These are phyloP conservation scores for Stenodema calcarata DNA, from an alignment of 2,888 invertebrate genomes.

Conservation along the genomic window DNA sequence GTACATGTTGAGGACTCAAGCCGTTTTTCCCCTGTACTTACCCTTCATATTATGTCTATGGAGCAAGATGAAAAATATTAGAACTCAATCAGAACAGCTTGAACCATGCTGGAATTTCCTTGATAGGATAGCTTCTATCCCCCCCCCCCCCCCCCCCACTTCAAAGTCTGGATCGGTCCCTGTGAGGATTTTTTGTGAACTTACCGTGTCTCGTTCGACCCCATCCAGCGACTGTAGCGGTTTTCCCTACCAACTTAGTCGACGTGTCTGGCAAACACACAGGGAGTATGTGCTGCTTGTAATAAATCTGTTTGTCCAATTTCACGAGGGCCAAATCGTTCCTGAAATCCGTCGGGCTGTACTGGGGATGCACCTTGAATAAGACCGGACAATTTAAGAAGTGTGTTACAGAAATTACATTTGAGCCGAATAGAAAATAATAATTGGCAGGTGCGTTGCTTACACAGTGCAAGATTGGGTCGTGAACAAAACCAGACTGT, in stretches of 20 bases:
- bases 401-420: too few species aligned
- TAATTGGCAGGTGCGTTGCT: neutral
- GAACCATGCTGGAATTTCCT: too few species aligned
- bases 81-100: too few species aligned
- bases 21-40: too few species aligned
- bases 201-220: slow-evolving; percentile 88
- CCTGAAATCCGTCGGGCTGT: slow-evolving; percentile 88
- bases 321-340: slow-evolving; percentile 88
- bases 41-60: too few species aligned
- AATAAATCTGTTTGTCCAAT: slow-evolving; percentile 79
- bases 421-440: too few species aligned
- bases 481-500: neutral
- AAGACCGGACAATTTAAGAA: slow-evolving; percentile 12
- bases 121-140: too few species aligned
- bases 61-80: too few species aligned
- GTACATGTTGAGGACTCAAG: too few species aligned
- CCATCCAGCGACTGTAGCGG: slow-evolving; percentile 93
- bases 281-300: slow-evolving; percentile 90
- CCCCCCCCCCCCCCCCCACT: too few species aligned
- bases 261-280: slow-evolving; percentile 84
- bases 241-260: slow-evolving; percentile 81
- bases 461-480: neutral
- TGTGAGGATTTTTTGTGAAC: slow-evolving; percentile 49
- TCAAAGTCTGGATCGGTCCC: neutral
- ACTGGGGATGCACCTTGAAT: slow-evolving; percentile 77